Conservation (phyloP, 2,113 vertebrate species). For the Montifringilla adamsi region DNA sequence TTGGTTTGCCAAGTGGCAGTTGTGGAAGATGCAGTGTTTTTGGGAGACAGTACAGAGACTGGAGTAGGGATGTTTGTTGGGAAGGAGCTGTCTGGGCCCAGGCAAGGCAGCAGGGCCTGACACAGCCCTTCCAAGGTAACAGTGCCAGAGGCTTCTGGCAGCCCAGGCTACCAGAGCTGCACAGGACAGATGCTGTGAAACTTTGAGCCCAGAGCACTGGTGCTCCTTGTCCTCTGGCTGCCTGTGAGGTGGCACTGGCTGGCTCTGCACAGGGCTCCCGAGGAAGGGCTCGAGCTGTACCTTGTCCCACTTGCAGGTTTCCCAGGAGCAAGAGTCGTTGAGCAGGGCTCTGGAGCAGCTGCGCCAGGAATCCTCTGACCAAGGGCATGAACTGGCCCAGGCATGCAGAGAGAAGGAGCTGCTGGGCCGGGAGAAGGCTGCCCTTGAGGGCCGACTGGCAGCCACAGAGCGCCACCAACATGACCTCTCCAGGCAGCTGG, state of each 20-base stretch:
- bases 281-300: too few relatives aligned
- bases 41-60: neutral
- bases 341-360: too few relatives aligned
- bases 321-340: too few relatives aligned
- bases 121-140: neutral
- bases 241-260: neutral
- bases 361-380: neutral
- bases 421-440: conserved; percentile 67
- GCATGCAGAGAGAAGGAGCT: conserved; percentile 69
- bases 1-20: neutral
- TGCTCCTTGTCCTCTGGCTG: neutral
- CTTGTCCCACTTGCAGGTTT: too few relatives aligned
- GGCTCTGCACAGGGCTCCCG: too few relatives aligned
- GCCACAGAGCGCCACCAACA: conserved; percentile 59
- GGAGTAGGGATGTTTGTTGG: neutral
- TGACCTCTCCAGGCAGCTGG: conserved; percentile 70
- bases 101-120: neutral
- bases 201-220: neutral
- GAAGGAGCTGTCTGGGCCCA: neutral
- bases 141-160: neutral
- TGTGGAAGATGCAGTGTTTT: neutral
- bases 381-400: conserved; percentile 28
- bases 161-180: neutral
- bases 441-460: conserved; percentile 68
- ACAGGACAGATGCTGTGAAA: neutral